A percentile compares a stretch with the other conserved stretches of the same genome.
Conservation (phyloP, 2,888 invertebrate species). For the Coleophora flavipennella region DNA sequence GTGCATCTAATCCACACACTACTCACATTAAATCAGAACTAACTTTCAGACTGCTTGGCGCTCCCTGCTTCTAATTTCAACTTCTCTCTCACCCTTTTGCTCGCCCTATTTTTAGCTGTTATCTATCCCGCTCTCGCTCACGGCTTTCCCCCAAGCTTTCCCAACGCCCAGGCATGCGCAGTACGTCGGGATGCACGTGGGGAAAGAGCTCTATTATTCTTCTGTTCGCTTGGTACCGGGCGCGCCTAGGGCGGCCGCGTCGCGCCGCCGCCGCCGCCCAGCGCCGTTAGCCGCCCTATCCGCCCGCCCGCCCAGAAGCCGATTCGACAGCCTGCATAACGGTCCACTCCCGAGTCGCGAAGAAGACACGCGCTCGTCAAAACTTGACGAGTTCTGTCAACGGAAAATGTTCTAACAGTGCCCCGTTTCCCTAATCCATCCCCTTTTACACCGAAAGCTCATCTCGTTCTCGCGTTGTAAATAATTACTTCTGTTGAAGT, state of each 20-base stretch:
- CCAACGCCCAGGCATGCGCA: conserved; percentile 51
- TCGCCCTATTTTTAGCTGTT: conserved; percentile 45
- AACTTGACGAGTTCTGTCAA: conserved; percentile 32
- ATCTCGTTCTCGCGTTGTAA: conserved; percentile 11
- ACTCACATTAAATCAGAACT: conserved; percentile 11
- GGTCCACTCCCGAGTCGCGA: conserved; percentile 46
- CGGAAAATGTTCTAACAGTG: conserved; percentile 10
- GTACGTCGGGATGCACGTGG: conserved; percentile 56
- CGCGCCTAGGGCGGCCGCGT: conserved; percentile 68
- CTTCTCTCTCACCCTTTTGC: conserved; percentile 33
- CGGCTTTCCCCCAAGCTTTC: conserved; percentile 56
- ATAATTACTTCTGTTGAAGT: conserved; percentile 28
- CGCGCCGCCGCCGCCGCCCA: conserved; percentile 62
- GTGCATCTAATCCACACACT: conserved; percentile 21
- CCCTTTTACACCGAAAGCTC: conserved; percentile 3
- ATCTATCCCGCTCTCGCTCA: conserved; percentile 36
- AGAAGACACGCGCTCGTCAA: conserved; percentile 41
- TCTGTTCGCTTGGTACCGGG: conserved; percentile 63
- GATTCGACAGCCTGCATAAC: conserved; percentile 51
- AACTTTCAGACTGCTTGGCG: conserved; percentile 69
- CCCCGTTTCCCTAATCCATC: conserved; percentile 1
- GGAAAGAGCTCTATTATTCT: conserved; percentile 30
- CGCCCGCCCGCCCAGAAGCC: conserved; percentile 61
- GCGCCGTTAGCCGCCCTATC: conserved; percentile 42
- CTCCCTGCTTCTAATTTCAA: conserved; percentile 63